Base-by-base conservation (phyloP, 2,888 invertebrate species). In the Acrobasis suavella region DNA sequence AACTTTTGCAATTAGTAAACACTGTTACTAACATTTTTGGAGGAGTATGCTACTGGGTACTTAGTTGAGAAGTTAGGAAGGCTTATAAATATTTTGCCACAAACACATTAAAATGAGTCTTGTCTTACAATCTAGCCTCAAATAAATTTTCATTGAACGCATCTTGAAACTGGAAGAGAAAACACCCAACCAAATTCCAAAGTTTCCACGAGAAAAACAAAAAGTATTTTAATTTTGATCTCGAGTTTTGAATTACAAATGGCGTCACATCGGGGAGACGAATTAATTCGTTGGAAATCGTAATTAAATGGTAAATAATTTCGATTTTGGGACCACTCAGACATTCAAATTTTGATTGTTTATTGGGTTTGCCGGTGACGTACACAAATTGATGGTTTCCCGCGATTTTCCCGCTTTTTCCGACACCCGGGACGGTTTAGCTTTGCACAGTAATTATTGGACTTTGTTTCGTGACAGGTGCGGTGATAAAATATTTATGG, bases 191-290 rank as follows among this genome's bases (percentile, higher is more conserved):
- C 42, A 22, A 56, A 22, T 56, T 42, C 51, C 22, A 22, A 60
- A 60, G 39, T 39, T 51, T 38, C 37, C 16, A 15, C 39, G 50
- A 32, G 38, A 38, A 62, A 62, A 69, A 72, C 74, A 76, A 73
- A 73, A 76, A 71, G 56, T 72, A 64, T 72, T 74, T 69, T 73
- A 78, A 80, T 78, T 79, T 75, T 71, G 69, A 76, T 77, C 70
- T 77, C 72, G 66, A 73, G 73, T 75, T 86, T 85, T 83, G 85
- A 86, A 86, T 86, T 80, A 80, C 86, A 88, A 89, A 88, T 86
- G 71, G 62, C 69, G 72, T 68, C 72, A 72, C 73, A 66, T 72
- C 78, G 81, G 77, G 75, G 76, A 74, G 75, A 71, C 76, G 81
- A 80, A 82, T 85, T 83, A 83, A 87, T 87, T 87, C 84, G 78